phyloP scores from a whole-genome alignment of 1,140 invertebrate species.

The Bombus sibiricus region DNA sequence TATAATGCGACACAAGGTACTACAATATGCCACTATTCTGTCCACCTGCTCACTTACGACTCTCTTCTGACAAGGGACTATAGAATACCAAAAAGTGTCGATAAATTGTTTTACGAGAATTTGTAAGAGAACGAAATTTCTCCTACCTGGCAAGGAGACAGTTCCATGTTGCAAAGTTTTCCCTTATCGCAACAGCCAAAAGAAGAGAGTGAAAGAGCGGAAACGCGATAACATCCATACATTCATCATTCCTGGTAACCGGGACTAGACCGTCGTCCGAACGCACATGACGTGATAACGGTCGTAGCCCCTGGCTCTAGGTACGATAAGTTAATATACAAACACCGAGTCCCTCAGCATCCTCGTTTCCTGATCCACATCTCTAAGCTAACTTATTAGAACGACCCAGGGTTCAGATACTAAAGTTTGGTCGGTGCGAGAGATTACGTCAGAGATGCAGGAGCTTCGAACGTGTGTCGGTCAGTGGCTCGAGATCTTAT shows the following conservation, averaged over 20 bases:
- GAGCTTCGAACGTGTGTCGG: background rate
- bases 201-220: background rate
- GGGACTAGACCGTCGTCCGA: background rate
- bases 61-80: no score
- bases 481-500: slow-evolving; percentile 21
- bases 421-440: background rate
- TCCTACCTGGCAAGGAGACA: background rate
- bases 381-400: background rate
- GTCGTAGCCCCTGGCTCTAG: background rate
- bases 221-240: background rate
- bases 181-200: background rate
- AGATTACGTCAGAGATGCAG: slow-evolving; percentile 11
- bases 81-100: background rate
- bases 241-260: slow-evolving; percentile 12
- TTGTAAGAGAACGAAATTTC: background rate
- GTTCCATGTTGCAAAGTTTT: background rate
- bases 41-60: no score
- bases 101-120: background rate
- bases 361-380: no score
- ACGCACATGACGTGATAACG: slow-evolving; percentile 24
- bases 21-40: no score
- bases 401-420: background rate
- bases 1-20: no score
- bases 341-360: background rate
- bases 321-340: slow-evolving; percentile 37